These are phyloP conservation scores for Notarius lentiginosus DNA, from an alignment of 2,113 vertebrate genomes.

Conservation along the genomic window DNA sequence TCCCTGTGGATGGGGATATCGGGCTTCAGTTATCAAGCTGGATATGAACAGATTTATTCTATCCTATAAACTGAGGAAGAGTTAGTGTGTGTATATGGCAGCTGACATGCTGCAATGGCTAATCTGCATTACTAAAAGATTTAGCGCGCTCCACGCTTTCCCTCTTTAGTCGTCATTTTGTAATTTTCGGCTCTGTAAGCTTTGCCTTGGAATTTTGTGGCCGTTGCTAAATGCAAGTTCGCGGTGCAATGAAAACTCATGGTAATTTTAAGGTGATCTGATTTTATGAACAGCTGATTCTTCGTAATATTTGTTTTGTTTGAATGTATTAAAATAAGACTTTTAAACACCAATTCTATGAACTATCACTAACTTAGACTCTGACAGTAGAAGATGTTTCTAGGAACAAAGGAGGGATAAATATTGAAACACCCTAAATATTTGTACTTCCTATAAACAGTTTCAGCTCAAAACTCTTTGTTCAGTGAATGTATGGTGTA, in stretches of 20 bases:
- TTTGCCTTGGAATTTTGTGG: background rate
- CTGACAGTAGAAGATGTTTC: background rate
- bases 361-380: background rate
- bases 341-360: background rate
- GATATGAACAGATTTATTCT: background rate
- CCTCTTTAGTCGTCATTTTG: background rate
- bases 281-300: background rate
- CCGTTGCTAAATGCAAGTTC: background rate
- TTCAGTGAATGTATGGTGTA: background rate
- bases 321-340: too few relatives aligned
- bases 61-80: background rate
- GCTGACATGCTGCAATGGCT: background rate
- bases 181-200: background rate
- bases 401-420: background rate
- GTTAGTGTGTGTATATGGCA: background rate
- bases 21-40: background rate
- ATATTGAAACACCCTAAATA: background rate
- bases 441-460: background rate
- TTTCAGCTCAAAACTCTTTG: background rate
- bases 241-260: background rate
- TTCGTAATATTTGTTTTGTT: too few relatives aligned
- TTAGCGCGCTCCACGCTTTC: background rate
- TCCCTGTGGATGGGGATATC: background rate
- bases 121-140: slow-evolving; percentile 1
- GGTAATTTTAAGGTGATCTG: background rate